These are phyloP conservation scores for Rhadinocentrus ornatus DNA, from an alignment of 2,797 vertebrate genomes.

Conservation along the genomic window DNA sequence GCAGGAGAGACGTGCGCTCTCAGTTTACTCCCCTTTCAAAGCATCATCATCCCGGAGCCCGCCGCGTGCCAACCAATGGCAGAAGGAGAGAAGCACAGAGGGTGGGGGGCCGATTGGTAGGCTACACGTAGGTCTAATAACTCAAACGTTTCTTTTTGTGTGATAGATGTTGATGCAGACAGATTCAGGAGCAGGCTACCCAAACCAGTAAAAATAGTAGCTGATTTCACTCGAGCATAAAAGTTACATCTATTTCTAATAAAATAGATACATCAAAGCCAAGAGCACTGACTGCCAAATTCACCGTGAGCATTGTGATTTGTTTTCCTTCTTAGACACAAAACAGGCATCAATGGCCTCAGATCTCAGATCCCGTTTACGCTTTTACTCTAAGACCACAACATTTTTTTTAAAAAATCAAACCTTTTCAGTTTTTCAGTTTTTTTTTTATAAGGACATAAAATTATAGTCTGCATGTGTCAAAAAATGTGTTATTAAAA, in stretches of 20 bases:
- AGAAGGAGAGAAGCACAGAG: conserved; percentile 48
- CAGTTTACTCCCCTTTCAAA: conserved; percentile 58
- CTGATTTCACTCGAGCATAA: neutral
- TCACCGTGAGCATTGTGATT: too few species aligned
- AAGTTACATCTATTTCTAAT: neutral
- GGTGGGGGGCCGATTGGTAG: conserved; percentile 24
- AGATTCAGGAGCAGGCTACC: neutral
- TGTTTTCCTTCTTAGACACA: too few species aligned
- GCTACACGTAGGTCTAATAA: conserved; percentile 12
- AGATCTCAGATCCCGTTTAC: too few species aligned
- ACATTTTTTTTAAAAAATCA: too few species aligned
- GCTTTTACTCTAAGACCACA: too few species aligned
- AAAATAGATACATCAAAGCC: neutral
- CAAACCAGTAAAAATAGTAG: neutral
- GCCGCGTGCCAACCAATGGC: conserved; percentile 66
- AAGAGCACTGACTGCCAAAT: neutral
- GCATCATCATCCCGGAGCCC: conserved; percentile 56
- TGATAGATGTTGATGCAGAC: neutral
- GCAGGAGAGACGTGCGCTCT: conserved; percentile 57
- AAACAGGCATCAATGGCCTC: too few species aligned
- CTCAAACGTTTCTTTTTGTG: conserved; percentile 5
- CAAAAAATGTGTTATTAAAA: too few species aligned
- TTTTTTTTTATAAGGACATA: too few species aligned
- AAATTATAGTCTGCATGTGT: too few species aligned
- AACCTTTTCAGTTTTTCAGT: too few species aligned